Conservation (phyloP, 2,113 vertebrate genomes). For the Microtus richardsoni region DNA sequence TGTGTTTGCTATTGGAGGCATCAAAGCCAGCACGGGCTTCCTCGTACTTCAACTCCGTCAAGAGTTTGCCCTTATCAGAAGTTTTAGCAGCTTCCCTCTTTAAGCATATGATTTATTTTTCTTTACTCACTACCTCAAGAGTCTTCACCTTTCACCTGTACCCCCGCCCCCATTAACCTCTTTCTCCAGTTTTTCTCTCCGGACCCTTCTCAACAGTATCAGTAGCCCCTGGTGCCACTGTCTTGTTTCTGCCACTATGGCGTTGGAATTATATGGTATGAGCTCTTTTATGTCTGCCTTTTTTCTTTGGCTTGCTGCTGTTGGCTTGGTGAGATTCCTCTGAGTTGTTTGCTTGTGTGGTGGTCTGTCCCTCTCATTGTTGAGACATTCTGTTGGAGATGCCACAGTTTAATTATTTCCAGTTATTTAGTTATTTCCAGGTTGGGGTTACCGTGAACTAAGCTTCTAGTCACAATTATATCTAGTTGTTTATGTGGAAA, state of each 20-base stretch:
- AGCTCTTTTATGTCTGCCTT: not conserved
- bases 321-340: not conserved
- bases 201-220: not conserved
- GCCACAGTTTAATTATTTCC: not conserved
- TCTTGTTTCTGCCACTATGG: not conserved
- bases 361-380: not conserved
- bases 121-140: not conserved
- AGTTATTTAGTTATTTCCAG: not conserved
- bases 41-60: not conserved
- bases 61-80: not conserved
- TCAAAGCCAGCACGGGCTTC: not conserved
- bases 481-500: not conserved
- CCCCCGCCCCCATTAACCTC: not conserved
- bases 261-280: not conserved
- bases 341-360: not conserved
- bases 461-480: not conserved
- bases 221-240: not conserved
- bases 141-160: not conserved
- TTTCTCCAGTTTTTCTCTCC: not conserved
- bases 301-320: not conserved
- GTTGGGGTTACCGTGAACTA: not conserved
- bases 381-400: not conserved
- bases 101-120: not conserved
- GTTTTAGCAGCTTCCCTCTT: not conserved
- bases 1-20: not conserved